These are phyloP conservation scores for Tanytarsus gracilentus DNA, from an alignment of 2,888 invertebrate species.

Conservation along the genomic window DNA sequence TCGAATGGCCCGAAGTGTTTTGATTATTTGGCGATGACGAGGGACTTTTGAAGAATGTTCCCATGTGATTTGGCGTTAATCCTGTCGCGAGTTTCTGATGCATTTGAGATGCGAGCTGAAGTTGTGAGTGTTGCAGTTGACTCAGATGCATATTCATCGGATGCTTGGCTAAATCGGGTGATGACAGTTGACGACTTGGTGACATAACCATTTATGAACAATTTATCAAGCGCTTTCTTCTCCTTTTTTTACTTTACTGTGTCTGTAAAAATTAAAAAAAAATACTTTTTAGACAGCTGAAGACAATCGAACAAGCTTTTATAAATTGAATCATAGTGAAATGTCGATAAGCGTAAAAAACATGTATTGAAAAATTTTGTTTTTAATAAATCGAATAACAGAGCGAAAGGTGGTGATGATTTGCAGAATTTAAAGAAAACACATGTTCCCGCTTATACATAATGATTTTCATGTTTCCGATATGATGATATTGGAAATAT, in stretches of 20 bases:
- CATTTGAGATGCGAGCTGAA: conserved; percentile 42
- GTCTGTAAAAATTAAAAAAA: background rate
- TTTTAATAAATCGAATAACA: no score
- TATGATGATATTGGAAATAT: no score
- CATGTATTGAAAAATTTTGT: no score
- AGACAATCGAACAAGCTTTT: no score
- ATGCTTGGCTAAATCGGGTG: conserved; percentile 47
- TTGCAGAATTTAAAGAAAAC: conserved; percentile 13
- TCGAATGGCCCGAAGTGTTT: conserved; percentile 29
- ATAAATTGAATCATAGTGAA: no score
- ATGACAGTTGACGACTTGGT: conserved; percentile 58
- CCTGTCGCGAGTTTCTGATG: conserved; percentile 42
- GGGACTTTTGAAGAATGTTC: conserved; percentile 39
- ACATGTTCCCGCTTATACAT: conserved; percentile 12
- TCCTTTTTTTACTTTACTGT: background rate
- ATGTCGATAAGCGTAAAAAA: no score
- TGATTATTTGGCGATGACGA: conserved; percentile 34
- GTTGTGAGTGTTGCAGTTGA: conserved; percentile 40
- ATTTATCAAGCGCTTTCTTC: no score
- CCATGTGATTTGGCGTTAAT: conserved; percentile 35
- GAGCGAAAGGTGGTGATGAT: conserved; percentile 28
- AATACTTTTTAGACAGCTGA: background rate
- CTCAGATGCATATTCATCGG: conserved; percentile 44
- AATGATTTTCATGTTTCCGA: no score
- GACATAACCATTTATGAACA: conserved; percentile 51